These are phyloP conservation scores for Cavia aperea DNA, from an alignment of 2,113 vertebrate species.

Conservation along the genomic window DNA sequence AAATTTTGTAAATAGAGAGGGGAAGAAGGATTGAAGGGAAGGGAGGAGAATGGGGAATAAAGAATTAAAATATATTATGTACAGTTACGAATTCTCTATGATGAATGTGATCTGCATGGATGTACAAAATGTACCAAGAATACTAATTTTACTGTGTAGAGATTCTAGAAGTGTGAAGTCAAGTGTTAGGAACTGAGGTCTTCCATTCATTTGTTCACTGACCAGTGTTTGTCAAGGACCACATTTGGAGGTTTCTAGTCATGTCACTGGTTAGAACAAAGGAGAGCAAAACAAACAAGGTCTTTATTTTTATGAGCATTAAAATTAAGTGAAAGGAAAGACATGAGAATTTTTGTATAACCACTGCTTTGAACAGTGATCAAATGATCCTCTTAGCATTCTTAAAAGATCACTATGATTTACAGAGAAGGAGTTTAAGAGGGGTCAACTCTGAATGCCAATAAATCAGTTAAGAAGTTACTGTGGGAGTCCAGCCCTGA, in stretches of 20 bases:
- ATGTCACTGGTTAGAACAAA: neutral
- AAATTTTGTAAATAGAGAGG: neutral
- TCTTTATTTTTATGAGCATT: neutral
- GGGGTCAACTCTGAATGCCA: neutral
- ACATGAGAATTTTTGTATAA: neutral
- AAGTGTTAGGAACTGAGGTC: neutral
- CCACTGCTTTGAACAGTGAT: neutral
- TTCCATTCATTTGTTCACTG: neutral
- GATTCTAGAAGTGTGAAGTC: neutral
- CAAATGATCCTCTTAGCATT: neutral
- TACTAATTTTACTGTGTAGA: neutral
- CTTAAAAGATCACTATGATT: neutral
- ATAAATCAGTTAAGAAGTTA: neutral
- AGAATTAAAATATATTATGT: neutral
- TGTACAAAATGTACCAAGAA: neutral
- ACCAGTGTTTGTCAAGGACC: neutral
- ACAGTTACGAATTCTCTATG: neutral
- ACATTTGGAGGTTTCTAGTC: fast-evolving
- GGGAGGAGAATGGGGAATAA: neutral
- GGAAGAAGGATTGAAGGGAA: neutral
- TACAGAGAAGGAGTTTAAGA: neutral
- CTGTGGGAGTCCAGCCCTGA: neutral
- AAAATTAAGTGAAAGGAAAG: neutral
- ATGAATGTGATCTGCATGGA: neutral
- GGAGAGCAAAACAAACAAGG: neutral